Evolutionary conservation across 2,888 invertebrate genomes (phyloP), one percentile per base, ranked within the genome.

Genomic region (Synanthedon myopaeformis): DNA sequence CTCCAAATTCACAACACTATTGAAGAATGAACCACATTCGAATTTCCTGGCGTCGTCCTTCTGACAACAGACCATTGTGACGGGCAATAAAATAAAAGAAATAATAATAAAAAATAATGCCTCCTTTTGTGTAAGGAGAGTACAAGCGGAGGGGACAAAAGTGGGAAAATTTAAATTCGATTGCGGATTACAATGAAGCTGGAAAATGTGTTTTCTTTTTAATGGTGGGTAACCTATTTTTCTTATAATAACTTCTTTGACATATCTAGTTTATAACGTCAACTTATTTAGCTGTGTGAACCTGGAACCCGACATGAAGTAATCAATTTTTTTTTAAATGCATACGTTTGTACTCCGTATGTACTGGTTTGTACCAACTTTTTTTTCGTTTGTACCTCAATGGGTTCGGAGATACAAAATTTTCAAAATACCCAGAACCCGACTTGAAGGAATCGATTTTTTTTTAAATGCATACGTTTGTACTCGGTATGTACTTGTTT

Each of bases 81-180:
- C 59, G 56, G 61, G 68, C 69, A 71, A 70, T 70, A 70, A 70
- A 76, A 76, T 71, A 74, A 78, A 75, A 73, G 69, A 72, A 74
- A 74, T 74, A 75, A 76, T 72, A 64, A 75, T 74, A 76, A 76
- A 76, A 72, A 73, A 74, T 74, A 76, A 79, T 70, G 66, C 58
- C 58, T 62, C 63, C 66, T 49, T 72, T 71, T 72, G 69, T 53
- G 59, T 55, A 56, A 53, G 54, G 54, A 59, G 35, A 35, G 35
- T 3, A 61, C 58, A 61, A 61, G 57, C 6, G 56, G 53, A 53
- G 50, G 49, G 60, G 58, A 62, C 57, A 55, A 62, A 62, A 58
- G 62, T 61, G 62, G 61, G 63, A 68, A 53, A 74, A 74, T 71
- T 73, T 70, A 66, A 74, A 79, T 77, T 75, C 70, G 69, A 73